These are phyloP conservation scores for Ceyx margarethae DNA, from an alignment of 2,113 vertebrate species.

Conservation along the genomic window DNA sequence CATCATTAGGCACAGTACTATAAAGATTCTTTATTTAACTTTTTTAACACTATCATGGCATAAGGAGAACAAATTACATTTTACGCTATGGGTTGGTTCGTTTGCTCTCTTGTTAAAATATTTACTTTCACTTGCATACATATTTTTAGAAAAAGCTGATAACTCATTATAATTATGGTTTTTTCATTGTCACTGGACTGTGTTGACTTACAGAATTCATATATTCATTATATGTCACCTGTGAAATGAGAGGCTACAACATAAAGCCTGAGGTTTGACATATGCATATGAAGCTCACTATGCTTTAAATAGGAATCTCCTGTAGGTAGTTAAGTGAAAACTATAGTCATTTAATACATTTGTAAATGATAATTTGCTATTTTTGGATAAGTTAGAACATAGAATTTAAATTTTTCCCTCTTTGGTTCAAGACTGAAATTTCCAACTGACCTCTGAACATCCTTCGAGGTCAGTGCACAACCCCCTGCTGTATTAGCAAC, in stretches of 20 bases:
- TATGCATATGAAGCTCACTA: rapidly evolving
- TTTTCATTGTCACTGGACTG: background rate
- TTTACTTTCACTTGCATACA: background rate
- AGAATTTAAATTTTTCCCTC: background rate
- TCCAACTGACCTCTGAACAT: background rate
- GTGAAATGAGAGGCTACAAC: background rate
- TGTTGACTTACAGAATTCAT: background rate
- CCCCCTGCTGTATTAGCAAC: background rate
- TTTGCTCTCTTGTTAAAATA: background rate
- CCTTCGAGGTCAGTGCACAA: background rate
- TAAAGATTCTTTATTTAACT: background rate
- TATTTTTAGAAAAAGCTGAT: background rate
- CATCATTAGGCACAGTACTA: conserved; percentile 16
- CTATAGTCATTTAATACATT: background rate
- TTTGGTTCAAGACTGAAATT: conserved; percentile 14
- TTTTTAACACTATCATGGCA: background rate
- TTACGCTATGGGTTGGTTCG: background rate
- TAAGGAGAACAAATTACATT: background rate
- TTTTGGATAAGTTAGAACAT: background rate
- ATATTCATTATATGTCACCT: background rate
- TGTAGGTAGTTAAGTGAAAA: background rate
- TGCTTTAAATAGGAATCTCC: background rate
- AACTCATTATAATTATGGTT: background rate
- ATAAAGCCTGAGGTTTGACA: background rate
- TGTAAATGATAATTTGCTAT: background rate